These are phyloP conservation scores for Bimastos eiseni DNA, from an alignment of 2,888 invertebrate species.

Conservation along the genomic window DNA sequence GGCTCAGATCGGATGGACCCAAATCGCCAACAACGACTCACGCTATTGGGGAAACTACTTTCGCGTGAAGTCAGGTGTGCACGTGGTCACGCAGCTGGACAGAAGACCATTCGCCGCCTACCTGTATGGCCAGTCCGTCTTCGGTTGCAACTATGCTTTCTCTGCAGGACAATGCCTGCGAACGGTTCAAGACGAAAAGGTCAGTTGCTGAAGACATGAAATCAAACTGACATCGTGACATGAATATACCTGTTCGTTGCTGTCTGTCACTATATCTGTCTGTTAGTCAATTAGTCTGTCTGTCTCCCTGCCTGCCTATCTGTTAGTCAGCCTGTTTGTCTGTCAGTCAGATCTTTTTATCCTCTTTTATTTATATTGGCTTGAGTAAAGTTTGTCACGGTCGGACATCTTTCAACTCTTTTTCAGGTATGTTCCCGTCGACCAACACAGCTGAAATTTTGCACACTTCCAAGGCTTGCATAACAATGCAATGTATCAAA, in stretches of 20 bases:
- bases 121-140: slow-evolving; percentile 31
- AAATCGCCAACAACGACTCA: background rate
- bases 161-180: slow-evolving; percentile 36
- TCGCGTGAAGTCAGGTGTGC: slow-evolving; percentile 10
- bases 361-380: no score
- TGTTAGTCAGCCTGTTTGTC: background rate
- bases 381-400: no score
- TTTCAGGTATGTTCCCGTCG: no score
- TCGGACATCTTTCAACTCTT: no score
- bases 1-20: slow-evolving; percentile 21
- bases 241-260: background rate
- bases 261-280: background rate
- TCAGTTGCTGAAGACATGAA: background rate
- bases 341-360: no score
- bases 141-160: slow-evolving; percentile 36
- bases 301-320: background rate
- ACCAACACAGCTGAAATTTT: no score
- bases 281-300: background rate
- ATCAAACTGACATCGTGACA: background rate
- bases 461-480: no score
- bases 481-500: no score
- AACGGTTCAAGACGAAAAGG: slow-evolving; percentile 35
- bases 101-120: slow-evolving; percentile 36
- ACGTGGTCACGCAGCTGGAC: slow-evolving; percentile 10
- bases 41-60: background rate